Conservation (phyloP, 2,113 vertebrate species). For the Pachycephala philippinensis region DNA sequence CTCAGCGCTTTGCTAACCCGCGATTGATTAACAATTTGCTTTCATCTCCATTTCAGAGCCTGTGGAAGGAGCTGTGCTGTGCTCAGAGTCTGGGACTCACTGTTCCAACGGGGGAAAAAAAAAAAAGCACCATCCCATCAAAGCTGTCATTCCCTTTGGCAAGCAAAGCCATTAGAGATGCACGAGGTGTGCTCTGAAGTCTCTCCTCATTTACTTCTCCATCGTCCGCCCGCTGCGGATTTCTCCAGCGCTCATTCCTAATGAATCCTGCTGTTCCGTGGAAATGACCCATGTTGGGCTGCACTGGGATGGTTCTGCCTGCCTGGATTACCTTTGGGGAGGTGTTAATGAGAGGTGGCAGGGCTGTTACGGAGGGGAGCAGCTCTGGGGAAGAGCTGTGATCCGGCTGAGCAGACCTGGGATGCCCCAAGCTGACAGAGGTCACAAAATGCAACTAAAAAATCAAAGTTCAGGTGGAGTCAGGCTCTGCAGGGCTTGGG, state of each 20-base stretch:
- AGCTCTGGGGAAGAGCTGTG: neutral
- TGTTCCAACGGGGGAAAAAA: neutral
- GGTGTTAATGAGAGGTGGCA: neutral
- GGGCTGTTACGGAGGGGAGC: neutral
- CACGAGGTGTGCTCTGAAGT: neutral
- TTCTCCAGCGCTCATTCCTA: neutral
- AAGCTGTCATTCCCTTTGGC: neutral
- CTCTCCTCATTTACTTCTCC: slow-evolving; percentile 4
- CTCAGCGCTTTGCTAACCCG: neutral
- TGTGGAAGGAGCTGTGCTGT: neutral
- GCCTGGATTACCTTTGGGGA: neutral
- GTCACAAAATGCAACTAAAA: neutral
- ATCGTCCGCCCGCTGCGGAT: rapidly evolving
- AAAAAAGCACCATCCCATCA: neutral
- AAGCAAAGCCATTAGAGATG: neutral
- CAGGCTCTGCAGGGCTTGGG: rapidly evolving
- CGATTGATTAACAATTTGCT: neutral
- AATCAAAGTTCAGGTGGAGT: neutral
- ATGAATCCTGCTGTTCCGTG: neutral
- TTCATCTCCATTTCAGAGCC: neutral
- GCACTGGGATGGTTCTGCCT: neutral
- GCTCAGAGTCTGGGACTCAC: neutral
- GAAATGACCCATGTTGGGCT: neutral
- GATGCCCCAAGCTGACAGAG: neutral
- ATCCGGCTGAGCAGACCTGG: neutral